Base-by-base conservation (phyloP, 2,888 invertebrate species). In the Sympetrum striolatum region DNA sequence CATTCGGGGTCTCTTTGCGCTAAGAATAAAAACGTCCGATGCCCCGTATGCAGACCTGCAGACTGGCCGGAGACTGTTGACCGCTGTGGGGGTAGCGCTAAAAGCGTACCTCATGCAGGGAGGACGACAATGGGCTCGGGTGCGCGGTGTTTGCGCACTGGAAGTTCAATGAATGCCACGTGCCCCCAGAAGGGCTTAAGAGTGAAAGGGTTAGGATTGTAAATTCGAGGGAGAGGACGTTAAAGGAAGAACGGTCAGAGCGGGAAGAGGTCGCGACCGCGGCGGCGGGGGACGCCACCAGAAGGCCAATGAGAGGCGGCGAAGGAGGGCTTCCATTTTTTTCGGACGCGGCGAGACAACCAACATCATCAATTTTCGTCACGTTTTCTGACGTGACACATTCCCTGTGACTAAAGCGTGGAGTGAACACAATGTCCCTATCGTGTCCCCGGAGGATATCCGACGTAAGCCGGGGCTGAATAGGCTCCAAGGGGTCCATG, bases 361-460 rank as follows among this genome's bases (percentile, higher is more conserved):
- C 60, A 22, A n/a, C 86, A 86, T 86, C 86, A 64, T 86, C 86
- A 86, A 86, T 86, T 86, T 64, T 60, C 86, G 60, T 86, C 86
- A 86, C 86, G 86, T 64, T 25, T n/a, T 37, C n/a, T 60, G 86
- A 86, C 86, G 86, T 60, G 86, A 86, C 86, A 86, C 86, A 86
- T 86, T 86, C 60, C 60, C 86, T 58, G 37, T 60, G 64, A 60
- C 64, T 64, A n/a, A 60, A 37, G 35, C 86, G 15, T 64, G 60
- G 86, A 35, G 35, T 39, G 86, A 25, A 39, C 12, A 86, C 64
- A 64, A 86, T 86, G 86, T 64, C 12, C n/a, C n/a, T 35, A 35
- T 60, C 37, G 86, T 37, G 60, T 86, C 31, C 31, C 53, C 53
- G 53, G 31, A 53, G 81, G 53, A 60, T 37, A 86, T 86, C 86